Evolutionary conservation across 1,140 invertebrate species (phyloP).

Genomic region (Drosophila lacteicornis): DNA sequence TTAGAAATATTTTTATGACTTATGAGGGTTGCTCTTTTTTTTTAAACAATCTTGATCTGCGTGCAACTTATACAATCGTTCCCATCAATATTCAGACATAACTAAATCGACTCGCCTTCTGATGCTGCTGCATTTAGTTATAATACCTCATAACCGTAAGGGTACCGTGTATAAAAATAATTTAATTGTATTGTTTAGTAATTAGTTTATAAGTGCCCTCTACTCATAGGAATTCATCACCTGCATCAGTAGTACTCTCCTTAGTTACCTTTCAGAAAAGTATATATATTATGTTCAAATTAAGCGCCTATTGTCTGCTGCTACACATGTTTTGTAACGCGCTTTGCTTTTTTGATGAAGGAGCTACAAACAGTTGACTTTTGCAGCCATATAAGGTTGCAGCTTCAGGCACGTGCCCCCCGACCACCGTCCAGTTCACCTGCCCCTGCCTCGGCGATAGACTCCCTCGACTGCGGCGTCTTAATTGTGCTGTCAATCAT

Average conservation of each 20-base stretch:
- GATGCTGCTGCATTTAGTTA: too few relatives aligned
- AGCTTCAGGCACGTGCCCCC: neutral
- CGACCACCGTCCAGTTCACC: neutral
- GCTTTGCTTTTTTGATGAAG: conserved; percentile 11
- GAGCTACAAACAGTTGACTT: conserved; percentile 11
- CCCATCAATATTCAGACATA: too few relatives aligned
- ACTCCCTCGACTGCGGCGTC: conserved; percentile 43
- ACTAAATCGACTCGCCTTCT: too few relatives aligned
- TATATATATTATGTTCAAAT: conserved; percentile 7
- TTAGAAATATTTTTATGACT: too few relatives aligned
- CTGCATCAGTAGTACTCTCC: neutral
- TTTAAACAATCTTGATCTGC: too few relatives aligned
- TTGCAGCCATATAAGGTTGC: conserved; percentile 61
- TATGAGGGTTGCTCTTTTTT: too few relatives aligned
- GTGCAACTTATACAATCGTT: too few relatives aligned
- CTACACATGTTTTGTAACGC: conserved; percentile 44
- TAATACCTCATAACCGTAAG: too few relatives aligned
- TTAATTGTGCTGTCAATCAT: conserved; percentile 82
- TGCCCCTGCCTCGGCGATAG: neutral
- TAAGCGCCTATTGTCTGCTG: conserved; percentile 26
- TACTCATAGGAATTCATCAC: neutral
- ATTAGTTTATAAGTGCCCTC: neutral
- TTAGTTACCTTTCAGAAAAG: neutral
- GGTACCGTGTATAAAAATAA: too few relatives aligned
- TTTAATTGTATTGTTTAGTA: neutral